Evolutionary conservation across 2,888 invertebrate species (phyloP), one percentile per base, ranked within the genome.

Genomic region (Brenthis daphne): DNA sequence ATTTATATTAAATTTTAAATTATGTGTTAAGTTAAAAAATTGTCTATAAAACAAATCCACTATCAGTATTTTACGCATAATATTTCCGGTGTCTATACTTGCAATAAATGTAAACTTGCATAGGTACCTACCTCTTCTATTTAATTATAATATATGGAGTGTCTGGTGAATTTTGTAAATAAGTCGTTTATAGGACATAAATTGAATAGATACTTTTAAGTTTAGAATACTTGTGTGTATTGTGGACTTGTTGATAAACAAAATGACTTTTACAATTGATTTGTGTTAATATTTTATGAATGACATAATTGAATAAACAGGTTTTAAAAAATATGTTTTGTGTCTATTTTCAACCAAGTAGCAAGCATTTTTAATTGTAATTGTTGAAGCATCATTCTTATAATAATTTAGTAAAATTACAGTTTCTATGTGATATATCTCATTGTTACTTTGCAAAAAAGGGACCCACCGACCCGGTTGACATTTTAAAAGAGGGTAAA

Each of bases 231-330:
- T 64, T 47, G 57, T 33, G 63, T 64, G 16, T 43, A 47, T 6
- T 61, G 55, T 58, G 43, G n/a, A 64, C 47, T 12, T 47, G 51
- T 47, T 53, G 37, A 16, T 51, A 60, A 37, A 24, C 24, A n/a
- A 53, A 54, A n/a, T 14, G 29, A 29, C 57, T 47, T 60, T 67
- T 67, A 55, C 58, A 33, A 48, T 47, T 57, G 8, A 47, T 58
- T 56, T 66, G 33, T 57, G 51, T 13, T 71, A 20, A 64, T 69
- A 71, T 69, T 71, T 69, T 66, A 66, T 68, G 66, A 69, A 64
- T 69, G 64, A 66, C 60, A 69, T 47, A 65, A 67, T 69, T 65
- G 64, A 68, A 66, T 68, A 68, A 71, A 69, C 58, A 58, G 65
- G 60, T 64, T 64, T 60, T 60, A 58, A 47, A 11, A 66, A 64